Conservation (phyloP, 2,797 vertebrate species). For the Enteromius argenteus region DNA sequence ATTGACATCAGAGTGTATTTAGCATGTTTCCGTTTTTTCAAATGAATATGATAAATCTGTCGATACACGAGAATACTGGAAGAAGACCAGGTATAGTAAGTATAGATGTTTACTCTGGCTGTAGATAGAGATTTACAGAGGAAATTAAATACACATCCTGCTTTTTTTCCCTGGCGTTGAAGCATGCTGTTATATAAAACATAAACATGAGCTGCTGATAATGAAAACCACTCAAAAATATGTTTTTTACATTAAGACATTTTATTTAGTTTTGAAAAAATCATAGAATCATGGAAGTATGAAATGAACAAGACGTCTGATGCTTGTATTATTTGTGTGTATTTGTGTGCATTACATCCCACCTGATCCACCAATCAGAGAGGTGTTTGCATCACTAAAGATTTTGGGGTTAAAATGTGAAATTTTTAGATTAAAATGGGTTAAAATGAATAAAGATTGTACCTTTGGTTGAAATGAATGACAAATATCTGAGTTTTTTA, state of each 20-base stretch:
- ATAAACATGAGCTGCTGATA: not conserved
- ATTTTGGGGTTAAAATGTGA: not conserved
- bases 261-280: not conserved
- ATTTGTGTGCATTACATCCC: not conserved
- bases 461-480: not conserved
- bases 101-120: not conserved
- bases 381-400: not conserved
- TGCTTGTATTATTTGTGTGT: not conserved
- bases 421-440: not conserved
- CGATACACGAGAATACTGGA: not conserved
- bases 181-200: not conserved
- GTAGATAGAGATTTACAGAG: not conserved
- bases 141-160: not conserved
- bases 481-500: not conserved
- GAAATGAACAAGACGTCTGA: not conserved
- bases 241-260: not conserved
- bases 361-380: not conserved
- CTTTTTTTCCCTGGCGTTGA: not conserved
- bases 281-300: not conserved
- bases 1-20: not conserved
- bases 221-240: not conserved
- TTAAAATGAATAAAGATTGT: not conserved
- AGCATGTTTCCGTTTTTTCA: not conserved
- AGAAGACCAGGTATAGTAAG: not conserved
- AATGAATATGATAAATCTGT: not conserved